phyloP scores from a whole-genome alignment of 2,113 vertebrate genomes.

The Spizaetus ornatus region DNA sequence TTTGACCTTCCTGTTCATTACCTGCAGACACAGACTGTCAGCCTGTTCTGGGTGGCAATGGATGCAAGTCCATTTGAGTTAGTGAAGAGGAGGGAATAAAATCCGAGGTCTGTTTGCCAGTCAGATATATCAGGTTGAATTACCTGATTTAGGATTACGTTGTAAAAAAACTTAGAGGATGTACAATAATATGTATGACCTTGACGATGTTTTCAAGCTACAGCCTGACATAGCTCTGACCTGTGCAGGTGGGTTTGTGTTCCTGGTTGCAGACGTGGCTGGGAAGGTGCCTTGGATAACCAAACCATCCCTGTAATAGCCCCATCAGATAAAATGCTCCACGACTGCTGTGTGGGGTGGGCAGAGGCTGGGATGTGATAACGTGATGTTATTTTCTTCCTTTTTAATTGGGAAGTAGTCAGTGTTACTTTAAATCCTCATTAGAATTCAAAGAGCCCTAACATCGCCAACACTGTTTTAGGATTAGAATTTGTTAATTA shows the following conservation, averaged over 20 bases:
- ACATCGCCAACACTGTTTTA: not conserved
- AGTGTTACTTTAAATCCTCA: slow-evolving; percentile 11
- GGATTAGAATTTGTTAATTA: slow-evolving; percentile 58
- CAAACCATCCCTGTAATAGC: not conserved
- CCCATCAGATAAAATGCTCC: not conserved
- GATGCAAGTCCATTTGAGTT: not conserved
- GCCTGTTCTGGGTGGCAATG: not conserved
- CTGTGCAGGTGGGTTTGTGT: not conserved
- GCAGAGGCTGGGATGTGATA: not conserved
- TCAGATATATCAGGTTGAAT: not conserved
- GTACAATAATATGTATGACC: not conserved
- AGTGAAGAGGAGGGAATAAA: not conserved
- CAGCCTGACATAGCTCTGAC: not conserved
- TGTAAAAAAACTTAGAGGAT: not conserved
- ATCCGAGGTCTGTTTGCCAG: not conserved
- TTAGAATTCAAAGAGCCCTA: slow-evolving; percentile 42
- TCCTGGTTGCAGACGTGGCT: not conserved
- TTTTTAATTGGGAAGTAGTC: not conserved
- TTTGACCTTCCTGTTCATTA: not conserved
- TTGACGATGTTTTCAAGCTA: not conserved
- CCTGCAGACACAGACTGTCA: not conserved
- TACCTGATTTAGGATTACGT: not conserved
- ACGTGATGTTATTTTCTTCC: not conserved
- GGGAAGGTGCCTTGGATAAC: not conserved
- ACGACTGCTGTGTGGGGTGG: fast-evolving